Evolutionary conservation across 2,888 invertebrate species (phyloP), one percentile per base, ranked within the genome.

Genomic region (Diarsia brunnea): DNA sequence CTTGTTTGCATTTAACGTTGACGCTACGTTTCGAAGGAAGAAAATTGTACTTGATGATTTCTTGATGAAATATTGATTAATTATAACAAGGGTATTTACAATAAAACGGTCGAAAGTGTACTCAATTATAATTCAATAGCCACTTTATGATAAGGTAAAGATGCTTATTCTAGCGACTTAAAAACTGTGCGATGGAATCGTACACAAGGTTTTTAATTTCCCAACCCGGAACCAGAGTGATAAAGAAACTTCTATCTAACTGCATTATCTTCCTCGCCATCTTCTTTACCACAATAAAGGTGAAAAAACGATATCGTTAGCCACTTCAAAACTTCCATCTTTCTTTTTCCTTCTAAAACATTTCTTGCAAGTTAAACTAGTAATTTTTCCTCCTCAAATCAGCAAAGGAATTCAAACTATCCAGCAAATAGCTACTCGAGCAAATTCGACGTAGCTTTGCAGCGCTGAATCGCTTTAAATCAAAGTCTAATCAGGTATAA

Each of bases 401-500:
- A 61, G 61, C 65, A 76, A 82, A 82, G 72, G 75, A 76, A 72
- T 74, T 73, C 53, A 51, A 71, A 78, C 61, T 64, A 65, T 64
- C 61, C 21, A n/a, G 64, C 64, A 81, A 81, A 85, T 76, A 73
- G 85, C 82, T 73, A 69, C 53, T 75, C 31, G 14, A 79, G 76
- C 73, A 75, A 82, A 82, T 77, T 68, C 51, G 53, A 21, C 47
- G 27, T 21, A 65, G 68, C 67, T 78, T 55, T 79, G 75, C 79
- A 77, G 80, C 79, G 82, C 74, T 80, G 64, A 79, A 77, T 85
- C 76, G 78, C 80, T 87, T 86, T 85, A 87, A 85, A 85, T 85
- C 78, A 86, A 82, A 85, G 74, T 76, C 70, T 87, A 85, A 86
- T 86, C 87, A 85, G 71, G 83, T 82, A 75, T 82, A 77, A 80